phyloP scores from a whole-genome alignment of 2,113 vertebrate species.

The Hassar affinis region DNA sequence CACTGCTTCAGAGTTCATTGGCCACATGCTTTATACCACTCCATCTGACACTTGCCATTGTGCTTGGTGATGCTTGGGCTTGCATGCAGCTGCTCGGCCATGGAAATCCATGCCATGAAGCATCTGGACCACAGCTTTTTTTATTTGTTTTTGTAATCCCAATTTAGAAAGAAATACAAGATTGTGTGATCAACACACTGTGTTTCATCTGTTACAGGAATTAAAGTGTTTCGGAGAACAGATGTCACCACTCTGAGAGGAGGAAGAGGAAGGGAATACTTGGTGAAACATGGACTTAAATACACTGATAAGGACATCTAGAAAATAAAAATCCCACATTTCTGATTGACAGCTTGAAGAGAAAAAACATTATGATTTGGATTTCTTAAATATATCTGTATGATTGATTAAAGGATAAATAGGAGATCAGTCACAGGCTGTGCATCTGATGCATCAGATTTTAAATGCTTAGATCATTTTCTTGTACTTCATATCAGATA shows the following conservation, averaged over 20 bases:
- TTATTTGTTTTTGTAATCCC: too few species aligned
- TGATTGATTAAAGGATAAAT: background rate
- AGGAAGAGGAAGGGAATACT: background rate
- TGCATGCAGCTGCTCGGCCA: too few species aligned
- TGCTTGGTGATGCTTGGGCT: too few species aligned
- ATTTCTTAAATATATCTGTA: background rate
- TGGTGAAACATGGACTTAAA: background rate
- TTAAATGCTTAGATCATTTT: background rate
- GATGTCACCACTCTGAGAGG: background rate
- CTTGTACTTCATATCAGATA: background rate
- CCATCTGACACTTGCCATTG: too few species aligned
- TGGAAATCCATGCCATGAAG: too few species aligned
- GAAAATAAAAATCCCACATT: background rate
- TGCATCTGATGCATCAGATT: background rate
- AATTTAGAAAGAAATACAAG: background rate
- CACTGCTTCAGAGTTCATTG: too few species aligned
- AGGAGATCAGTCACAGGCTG: background rate
- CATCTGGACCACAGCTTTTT: too few species aligned
- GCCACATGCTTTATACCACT: too few species aligned
- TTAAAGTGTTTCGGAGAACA: background rate
- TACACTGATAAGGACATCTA: background rate
- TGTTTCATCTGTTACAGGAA: background rate
- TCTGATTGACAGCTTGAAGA: background rate
- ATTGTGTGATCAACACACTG: background rate
- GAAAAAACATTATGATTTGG: background rate